These are phyloP conservation scores for Heliocidaris erythrogramma DNA, from an alignment of 35 echinoderm and acorn worm species.

Conservation along the genomic window DNA sequence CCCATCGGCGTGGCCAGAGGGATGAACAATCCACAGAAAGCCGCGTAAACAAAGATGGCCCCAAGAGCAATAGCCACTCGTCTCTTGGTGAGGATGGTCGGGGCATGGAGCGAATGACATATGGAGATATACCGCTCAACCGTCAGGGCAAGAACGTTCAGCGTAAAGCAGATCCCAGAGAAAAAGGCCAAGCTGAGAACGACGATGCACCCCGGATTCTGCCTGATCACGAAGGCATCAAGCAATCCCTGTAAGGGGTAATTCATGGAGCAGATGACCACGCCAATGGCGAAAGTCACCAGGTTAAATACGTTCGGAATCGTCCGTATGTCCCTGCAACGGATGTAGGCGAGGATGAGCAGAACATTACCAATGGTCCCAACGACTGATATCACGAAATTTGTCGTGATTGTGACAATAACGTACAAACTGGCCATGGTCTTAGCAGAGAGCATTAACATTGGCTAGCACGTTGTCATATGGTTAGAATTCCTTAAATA, in stretches of 20 bases:
- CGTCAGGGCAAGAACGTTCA: slow-evolving; percentile 23
- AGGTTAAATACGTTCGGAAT: slow-evolving; percentile 21
- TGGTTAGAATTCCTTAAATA: not conserved
- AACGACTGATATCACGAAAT: slow-evolving; percentile 5
- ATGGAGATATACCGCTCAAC: slow-evolving; percentile 41
- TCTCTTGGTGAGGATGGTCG: slow-evolving; percentile 16
- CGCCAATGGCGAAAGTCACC: not conserved
- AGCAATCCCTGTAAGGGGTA: slow-evolving; percentile 20
- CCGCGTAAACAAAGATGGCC: not conserved
- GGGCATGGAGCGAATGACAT: slow-evolving; percentile 33
- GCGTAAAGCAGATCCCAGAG: slow-evolving; percentile 8
- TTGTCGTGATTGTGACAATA: slow-evolving; percentile 12
- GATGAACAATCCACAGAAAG: not conserved
- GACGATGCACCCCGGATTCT: not conserved
- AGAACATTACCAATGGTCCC: slow-evolving; percentile 2
- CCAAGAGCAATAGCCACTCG: slow-evolving; percentile 8
- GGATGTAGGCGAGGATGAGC: not conserved
- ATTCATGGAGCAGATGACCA: not conserved
- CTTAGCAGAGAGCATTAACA: not conserved
- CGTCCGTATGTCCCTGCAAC: not conserved
- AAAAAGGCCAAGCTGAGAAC: not conserved
- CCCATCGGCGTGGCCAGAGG: not conserved
- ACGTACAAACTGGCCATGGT: slow-evolving; percentile 30
- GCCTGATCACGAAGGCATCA: slow-evolving; percentile 25
- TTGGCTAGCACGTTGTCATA: not conserved